Conservation (phyloP, 2,888 invertebrate genomes). For the Chymomyza fuscimana region DNA sequence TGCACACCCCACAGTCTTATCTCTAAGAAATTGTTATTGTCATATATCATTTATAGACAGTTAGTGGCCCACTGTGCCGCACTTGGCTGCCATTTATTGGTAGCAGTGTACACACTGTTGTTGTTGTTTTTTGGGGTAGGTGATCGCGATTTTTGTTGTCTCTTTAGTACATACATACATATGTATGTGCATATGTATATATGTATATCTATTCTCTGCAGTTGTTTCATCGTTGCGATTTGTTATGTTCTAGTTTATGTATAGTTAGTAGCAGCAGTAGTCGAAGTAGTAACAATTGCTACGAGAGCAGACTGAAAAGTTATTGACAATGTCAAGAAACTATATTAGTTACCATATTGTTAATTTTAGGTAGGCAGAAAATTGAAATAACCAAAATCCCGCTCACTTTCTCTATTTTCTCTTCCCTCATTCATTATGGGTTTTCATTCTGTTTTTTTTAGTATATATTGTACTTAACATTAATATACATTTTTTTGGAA, state of each 20-base stretch:
- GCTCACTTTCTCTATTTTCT: too few relatives aligned
- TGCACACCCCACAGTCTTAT: neutral
- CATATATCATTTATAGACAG: neutral
- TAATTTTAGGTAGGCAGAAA: too few relatives aligned
- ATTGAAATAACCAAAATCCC: too few relatives aligned
- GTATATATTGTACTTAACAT: too few relatives aligned
- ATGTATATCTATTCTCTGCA: neutral
- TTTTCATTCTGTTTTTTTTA: too few relatives aligned
- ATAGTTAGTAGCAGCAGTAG: neutral
- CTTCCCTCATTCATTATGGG: too few relatives aligned
- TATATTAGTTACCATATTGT: too few relatives aligned
- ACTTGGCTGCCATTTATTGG: slow-evolving; percentile 34
- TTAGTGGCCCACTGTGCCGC: slow-evolving; percentile 43
- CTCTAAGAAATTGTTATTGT: neutral
- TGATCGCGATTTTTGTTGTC: slow-evolving; percentile 58
- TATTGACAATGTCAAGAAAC: too few relatives aligned
- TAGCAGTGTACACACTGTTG: slow-evolving; percentile 22
- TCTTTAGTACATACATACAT: too few relatives aligned
- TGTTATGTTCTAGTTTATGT: neutral
- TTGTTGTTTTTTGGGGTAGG: slow-evolving; percentile 6
- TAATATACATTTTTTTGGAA: too few relatives aligned
- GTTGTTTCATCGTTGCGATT: neutral
- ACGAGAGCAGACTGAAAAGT: too few relatives aligned
- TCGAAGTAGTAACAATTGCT: neutral
- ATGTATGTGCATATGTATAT: neutral